Percentiles rank a stretch among this genome's conserved stretches.
Evolutionary conservation across 2,113 vertebrate genomes (phyloP).

Genomic region (Lamprologus lemairii): DNA sequence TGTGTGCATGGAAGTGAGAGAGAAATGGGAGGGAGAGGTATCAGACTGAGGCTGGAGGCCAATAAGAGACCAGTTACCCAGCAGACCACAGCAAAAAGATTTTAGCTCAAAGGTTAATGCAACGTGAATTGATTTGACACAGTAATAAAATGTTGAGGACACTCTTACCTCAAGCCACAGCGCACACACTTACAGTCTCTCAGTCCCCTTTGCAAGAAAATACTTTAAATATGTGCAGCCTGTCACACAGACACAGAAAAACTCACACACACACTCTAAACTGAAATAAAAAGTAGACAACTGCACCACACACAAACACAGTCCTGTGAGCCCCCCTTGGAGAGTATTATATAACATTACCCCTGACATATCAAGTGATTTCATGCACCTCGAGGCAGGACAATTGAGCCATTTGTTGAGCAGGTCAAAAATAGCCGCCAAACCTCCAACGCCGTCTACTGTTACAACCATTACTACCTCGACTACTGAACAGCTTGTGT

Average conservation of each 20-base stretch:
- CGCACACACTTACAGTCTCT: not conserved
- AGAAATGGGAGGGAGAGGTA: not conserved
- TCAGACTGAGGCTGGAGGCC: not conserved
- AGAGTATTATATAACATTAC: constrained; percentile 60
- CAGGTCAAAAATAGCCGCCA: constrained; percentile 53
- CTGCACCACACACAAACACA: not conserved
- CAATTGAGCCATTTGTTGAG: constrained; percentile 63
- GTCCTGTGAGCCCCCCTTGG: not conserved
- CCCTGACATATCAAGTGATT: constrained; percentile 66
- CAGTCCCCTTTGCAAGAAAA: not conserved
- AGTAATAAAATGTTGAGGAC: constrained; percentile 40
- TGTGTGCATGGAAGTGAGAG: not conserved
- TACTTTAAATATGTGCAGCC: not conserved
- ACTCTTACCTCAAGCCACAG: constrained; percentile 17
- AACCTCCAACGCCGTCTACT: constrained; percentile 26
- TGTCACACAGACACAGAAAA: not conserved
- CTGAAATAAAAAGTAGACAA: not conserved
- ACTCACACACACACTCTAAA: not conserved
- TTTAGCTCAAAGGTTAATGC: constrained; percentile 47
- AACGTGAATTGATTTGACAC: constrained; percentile 55
- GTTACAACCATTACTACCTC: constrained; percentile 35
- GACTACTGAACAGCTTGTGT: constrained; percentile 1
- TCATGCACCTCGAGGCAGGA: constrained; percentile 54
- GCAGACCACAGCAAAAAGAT: constrained; percentile 42
- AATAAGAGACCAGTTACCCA: constrained; percentile 17